phyloP scores from a whole-genome alignment of 92 coral and sea anemone genomes.

The Montipora capitata region DNA sequence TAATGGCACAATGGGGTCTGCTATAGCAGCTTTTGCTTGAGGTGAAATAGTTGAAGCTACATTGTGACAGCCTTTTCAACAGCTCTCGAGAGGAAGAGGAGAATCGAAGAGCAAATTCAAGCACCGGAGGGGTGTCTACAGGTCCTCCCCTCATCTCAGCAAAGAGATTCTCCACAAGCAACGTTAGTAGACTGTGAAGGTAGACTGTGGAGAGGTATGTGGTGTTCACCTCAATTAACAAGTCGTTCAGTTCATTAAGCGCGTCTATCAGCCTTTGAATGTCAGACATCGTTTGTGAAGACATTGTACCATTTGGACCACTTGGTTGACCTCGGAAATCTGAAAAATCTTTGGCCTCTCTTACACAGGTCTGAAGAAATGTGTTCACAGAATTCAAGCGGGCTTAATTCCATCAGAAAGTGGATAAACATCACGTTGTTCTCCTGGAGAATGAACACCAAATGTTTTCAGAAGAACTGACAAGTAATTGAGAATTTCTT shows the following conservation, averaged over 20 bases:
- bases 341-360: too few relatives aligned
- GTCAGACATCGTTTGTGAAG: conserved; percentile 44
- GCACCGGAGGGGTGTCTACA: conserved; percentile 40
- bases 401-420: conserved; percentile 16
- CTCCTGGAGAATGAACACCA: conserved; percentile 15
- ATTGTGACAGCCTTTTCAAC: background rate
- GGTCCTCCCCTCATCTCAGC: conserved; percentile 54
- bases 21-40: background rate
- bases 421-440: conserved; percentile 22
- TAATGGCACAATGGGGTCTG: background rate
- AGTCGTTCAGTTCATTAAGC: conserved; percentile 11
- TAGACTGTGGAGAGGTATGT: conserved; percentile 20
- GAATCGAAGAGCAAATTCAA: conserved; percentile 20
- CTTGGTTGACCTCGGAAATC: background rate
- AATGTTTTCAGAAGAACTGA: conserved; percentile 27
- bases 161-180: conserved; percentile 35
- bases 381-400: conserved; percentile 26
- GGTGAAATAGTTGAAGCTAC: background rate
- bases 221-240: conserved; percentile 14
- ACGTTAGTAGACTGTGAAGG: conserved; percentile 49
- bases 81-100: background rate
- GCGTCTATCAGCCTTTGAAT: conserved; percentile 15
- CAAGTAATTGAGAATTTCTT: conserved; percentile 17
- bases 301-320: conserved; percentile 11
- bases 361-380: conserved; percentile 5